Evolutionary conservation across 2,797 vertebrate species (phyloP).

Genomic region (Leptodactylus fallax): DNA sequence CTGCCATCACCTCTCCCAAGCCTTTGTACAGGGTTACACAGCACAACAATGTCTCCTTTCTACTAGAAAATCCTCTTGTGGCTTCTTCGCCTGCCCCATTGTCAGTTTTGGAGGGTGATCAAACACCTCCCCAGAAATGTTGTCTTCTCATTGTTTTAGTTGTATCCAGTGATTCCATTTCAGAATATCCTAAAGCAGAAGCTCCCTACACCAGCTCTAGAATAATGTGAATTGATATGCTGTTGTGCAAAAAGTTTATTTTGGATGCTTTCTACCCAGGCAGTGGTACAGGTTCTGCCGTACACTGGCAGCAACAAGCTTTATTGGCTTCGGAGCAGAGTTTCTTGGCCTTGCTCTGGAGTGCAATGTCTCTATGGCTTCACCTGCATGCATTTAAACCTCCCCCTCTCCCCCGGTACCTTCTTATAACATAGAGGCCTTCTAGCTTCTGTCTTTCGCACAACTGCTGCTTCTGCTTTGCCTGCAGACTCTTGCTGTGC

Average conservation of each 20-base stretch:
- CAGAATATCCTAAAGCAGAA: conserved; percentile 15
- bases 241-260: neutral
- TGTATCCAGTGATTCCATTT: neutral
- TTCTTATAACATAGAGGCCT: conserved; percentile 40
- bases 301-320: conserved; percentile 1
- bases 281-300: neutral
- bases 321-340: neutral
- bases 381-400: conserved; percentile 27
- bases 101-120: neutral
- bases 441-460: conserved; percentile 31
- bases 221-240: conserved; percentile 36
- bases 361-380: conserved; percentile 43
- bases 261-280: neutral
- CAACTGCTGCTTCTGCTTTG: conserved; percentile 41
- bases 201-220: neutral
- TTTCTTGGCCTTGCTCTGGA: conserved; percentile 52
- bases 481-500: conserved; percentile 75
- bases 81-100: neutral
- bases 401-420: neutral
- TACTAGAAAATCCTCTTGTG: conserved; percentile 9
- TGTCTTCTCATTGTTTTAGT: neutral
- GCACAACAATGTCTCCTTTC: conserved; percentile 38
- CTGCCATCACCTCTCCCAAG: neutral
- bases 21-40: conserved; percentile 45
- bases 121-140: neutral